Evolutionary conservation across 2,888 invertebrate species (phyloP).

Genomic region (Hermaeophaga mercurialis): DNA sequence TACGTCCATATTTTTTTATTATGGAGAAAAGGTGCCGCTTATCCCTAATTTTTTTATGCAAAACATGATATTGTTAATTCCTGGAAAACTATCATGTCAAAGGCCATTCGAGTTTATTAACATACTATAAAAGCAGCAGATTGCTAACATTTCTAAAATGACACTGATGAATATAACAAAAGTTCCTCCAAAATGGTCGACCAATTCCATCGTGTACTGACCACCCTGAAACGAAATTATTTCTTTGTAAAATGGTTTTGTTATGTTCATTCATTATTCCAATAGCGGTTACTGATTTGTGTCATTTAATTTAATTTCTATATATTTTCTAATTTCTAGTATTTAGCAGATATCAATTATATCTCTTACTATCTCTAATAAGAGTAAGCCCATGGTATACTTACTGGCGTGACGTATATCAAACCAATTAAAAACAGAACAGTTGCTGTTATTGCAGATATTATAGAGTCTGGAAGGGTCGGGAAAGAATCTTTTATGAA

Average conservation of each 20-base stretch:
- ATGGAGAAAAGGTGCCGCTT: neutral
- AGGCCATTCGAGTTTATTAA: neutral
- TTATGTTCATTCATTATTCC: no score
- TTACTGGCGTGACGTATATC: constrained; percentile 78
- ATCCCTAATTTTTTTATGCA: no score
- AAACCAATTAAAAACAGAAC: constrained; percentile 69
- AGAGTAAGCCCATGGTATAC: no score
- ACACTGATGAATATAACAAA: constrained; percentile 65
- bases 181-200: constrained; percentile 67
- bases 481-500: constrained; percentile 72
- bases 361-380: no score
- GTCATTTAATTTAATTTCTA: no score
- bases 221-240: constrained; percentile 66
- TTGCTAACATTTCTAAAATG: constrained; percentile 62
- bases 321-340: no score
- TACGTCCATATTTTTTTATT: neutral
- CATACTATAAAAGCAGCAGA: constrained; percentile 67
- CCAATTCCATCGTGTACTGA: constrained; percentile 64
- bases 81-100: no score
- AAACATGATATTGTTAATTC: no score
- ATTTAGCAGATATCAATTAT: no score
- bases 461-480: constrained; percentile 63
- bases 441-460: constrained; percentile 58
- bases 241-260: no score
- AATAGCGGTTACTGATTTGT: no score